Base-by-base conservation (phyloP, 2,888 invertebrate species). In the Toxonevra muliebris region DNA sequence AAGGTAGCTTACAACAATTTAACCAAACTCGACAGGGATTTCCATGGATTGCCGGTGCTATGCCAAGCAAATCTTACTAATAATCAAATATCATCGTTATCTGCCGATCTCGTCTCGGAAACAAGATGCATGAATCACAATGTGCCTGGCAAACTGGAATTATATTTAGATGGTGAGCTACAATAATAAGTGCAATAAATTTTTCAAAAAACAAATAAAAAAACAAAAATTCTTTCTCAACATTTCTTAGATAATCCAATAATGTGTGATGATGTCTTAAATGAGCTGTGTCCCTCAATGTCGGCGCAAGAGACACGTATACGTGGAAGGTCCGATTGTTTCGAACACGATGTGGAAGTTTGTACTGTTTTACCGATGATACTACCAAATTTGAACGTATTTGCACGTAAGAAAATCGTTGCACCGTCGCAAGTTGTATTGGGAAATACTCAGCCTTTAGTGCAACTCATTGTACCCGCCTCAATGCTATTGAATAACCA, bases 41-140 rank as follows among this genome's bases (percentile, higher is more conserved):
- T 94, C 83, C 92, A 93, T 76, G 94, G 94, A 1, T 86, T 94
- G 71, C 94, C 94, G 0, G 90, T 91, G 2, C 87, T 95, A 10
- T 95, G 94, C 79, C 89, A 90, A 82, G 94, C 93, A 2, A 93
- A 94, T 83, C 86, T 95, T 55, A 92, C 92, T 3, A 89, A 90
- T 78, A 95, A 95, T 83, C 88, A 89, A 78, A 94, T 95, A 72
- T 87, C 89, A 62, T 87, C 89, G 9, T 87, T 94, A 30, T 91
- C 92, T 65, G 88, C 90, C 62, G 93, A 93, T 78, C 86, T 94
- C 58, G 93, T 93, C 1, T 89, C 92, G 30, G 92, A 93, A 81
- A 93, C 94, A 1, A 89, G 91, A 75, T 95, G 94, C 83, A 91
- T 89, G 70, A 90, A 92, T 69, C 92, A 92, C 79, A 93, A 93